A percentile compares a stretch with the other conserved stretches of the same genome.
These are phyloP conservation scores for Odontomyia ornata DNA, from an alignment of 2,888 invertebrate species.

Conservation along the genomic window DNA sequence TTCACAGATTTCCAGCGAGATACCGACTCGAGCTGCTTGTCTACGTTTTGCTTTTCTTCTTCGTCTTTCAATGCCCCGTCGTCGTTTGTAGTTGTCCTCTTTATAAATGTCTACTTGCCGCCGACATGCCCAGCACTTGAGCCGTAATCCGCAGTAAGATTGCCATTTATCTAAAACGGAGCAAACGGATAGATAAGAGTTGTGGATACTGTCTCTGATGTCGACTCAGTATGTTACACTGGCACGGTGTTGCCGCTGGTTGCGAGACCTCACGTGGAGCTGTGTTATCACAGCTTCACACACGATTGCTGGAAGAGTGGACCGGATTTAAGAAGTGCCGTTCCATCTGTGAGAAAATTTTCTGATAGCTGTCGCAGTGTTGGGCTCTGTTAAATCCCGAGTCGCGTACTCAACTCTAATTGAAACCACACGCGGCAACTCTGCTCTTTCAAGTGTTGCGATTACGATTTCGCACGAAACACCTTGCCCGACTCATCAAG, in stretches of 20 bases:
- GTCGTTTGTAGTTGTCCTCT: conserved; percentile 5
- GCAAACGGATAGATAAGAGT: conserved; percentile 30
- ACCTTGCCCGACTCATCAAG: not conserved
- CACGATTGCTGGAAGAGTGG: too few species aligned
- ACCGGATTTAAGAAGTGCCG: too few species aligned
- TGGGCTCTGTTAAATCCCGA: not conserved
- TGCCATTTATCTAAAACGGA: conserved; percentile 36
- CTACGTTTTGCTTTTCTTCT: not conserved
- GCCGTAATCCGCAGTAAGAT: conserved; percentile 32
- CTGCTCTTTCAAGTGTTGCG: not conserved
- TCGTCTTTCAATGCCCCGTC: not conserved
- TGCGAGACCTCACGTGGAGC: not conserved
- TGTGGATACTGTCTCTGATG: conserved; percentile 2
- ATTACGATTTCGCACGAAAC: conserved; percentile 10
- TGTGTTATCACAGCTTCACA: too few species aligned
- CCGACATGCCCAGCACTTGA: conserved; percentile 22
- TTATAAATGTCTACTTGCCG: conserved; percentile 31
- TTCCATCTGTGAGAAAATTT: too few species aligned
- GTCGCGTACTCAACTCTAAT: not conserved
- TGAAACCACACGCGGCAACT: not conserved
- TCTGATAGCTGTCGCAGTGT: too few species aligned
- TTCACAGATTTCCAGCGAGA: not conserved
- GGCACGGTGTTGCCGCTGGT: not conserved
- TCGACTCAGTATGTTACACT: not conserved
- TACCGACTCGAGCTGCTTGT: not conserved